phyloP scores from a whole-genome alignment of 23 tunicate genomes.

The Oikopleura dioica region DNA sequence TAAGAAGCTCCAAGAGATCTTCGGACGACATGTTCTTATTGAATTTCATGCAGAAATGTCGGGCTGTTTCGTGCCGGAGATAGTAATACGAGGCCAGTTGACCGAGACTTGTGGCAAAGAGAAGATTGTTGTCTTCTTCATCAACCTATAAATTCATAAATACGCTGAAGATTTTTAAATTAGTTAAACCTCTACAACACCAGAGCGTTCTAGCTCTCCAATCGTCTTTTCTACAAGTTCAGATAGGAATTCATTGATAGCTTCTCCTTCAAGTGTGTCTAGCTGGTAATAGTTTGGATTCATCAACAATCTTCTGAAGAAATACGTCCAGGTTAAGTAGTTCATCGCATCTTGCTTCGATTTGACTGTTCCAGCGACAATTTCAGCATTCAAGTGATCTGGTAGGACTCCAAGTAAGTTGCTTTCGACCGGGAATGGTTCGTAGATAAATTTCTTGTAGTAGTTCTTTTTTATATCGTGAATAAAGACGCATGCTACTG shows the following conservation, averaged over 20 bases:
- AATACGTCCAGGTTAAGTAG: constrained; percentile 87
- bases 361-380: constrained; percentile 68
- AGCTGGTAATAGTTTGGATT: constrained; percentile 72
- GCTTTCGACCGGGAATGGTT: constrained; percentile 87
- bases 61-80: constrained; percentile 54
- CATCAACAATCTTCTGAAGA: constrained; percentile 63
- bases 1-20: constrained; percentile 28
- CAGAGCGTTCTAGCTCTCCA: constrained; percentile 23
- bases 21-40: constrained; percentile 46
- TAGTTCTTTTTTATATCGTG: constrained; percentile 83
- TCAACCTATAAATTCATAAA: too few species aligned
- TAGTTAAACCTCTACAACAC: constrained; percentile 19
- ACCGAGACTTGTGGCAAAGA: constrained; percentile 58
- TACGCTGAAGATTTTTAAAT: too few species aligned
- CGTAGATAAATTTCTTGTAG: constrained; percentile 81
- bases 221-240: constrained; percentile 31
- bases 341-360: constrained; percentile 76
- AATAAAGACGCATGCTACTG: constrained; percentile 65
- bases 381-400: constrained; percentile 80
- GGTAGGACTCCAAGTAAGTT: constrained; percentile 65
- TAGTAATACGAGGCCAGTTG: constrained; percentile 78
- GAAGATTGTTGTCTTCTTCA: constrained; percentile 17
- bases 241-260: constrained; percentile 46
- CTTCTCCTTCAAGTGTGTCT: too few species aligned
- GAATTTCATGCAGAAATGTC: constrained; percentile 26